phyloP scores from a whole-genome alignment of 1,140 invertebrate species.

The Portunus trituberculatus region DNA sequence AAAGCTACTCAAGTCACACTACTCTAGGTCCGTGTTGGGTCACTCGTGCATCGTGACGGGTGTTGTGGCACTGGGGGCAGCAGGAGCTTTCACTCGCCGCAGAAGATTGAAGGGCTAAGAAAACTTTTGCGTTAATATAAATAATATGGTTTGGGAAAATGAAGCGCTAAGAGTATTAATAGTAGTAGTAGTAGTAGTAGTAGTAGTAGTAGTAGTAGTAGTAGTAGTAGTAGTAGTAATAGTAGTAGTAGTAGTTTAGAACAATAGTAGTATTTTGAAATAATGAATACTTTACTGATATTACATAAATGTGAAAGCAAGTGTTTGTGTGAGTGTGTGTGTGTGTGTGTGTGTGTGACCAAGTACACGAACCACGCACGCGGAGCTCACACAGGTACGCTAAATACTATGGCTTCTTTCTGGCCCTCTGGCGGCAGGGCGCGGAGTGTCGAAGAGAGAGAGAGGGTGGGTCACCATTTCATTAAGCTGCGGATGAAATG shows the following conservation, averaged over 20 bases:
- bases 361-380: not conserved
- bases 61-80: too few species aligned
- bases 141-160: too few species aligned
- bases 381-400: not conserved
- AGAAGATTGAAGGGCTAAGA: too few species aligned
- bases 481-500: not conserved
- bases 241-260: too few species aligned
- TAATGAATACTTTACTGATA: too few species aligned
- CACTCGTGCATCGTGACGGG: too few species aligned
- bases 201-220: not conserved
- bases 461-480: not conserved
- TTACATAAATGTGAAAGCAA: too few species aligned
- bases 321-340: not conserved
- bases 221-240: not conserved
- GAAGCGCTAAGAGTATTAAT: not conserved
- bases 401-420: conserved; percentile 9
- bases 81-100: too few species aligned
- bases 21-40: too few species aligned
- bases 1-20: too few species aligned
- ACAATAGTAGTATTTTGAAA: not conserved
- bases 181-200: conserved; percentile 22
- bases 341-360: not conserved
- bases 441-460: not conserved
- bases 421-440: not conserved
- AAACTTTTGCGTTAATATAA: too few species aligned